phyloP scores from a whole-genome alignment of 2,888 invertebrate species.

The Pachydiplax longipennis region DNA sequence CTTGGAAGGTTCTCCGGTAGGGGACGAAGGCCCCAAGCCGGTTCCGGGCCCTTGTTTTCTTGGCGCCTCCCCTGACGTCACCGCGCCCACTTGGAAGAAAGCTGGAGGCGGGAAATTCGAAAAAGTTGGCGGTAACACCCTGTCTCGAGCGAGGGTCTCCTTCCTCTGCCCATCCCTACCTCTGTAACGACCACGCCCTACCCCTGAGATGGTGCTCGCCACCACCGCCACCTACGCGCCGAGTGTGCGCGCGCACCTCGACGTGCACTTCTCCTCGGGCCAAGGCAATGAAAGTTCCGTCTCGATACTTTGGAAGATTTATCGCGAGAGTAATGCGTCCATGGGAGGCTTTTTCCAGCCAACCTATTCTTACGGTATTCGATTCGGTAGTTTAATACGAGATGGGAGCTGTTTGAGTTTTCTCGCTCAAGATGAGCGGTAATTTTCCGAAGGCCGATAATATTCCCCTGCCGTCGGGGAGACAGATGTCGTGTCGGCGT shows the following conservation, averaged over 20 bases:
- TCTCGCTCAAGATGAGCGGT: too few species aligned
- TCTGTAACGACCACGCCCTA: background rate
- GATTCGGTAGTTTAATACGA: background rate
- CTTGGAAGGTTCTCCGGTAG: background rate
- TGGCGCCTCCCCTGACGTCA: background rate
- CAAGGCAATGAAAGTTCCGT: background rate
- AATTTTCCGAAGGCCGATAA: too few species aligned
- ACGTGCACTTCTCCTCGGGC: background rate
- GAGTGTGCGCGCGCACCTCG: background rate
- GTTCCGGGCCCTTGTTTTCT: background rate
- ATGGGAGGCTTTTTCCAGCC: background rate
- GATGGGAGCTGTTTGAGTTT: background rate
- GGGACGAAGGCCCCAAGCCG: background rate
- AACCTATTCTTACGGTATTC: background rate
- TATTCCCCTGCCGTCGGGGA: too few species aligned
- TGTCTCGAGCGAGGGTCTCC: background rate
- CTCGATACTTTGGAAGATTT: background rate
- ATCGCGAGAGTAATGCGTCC: background rate
- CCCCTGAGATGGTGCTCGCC: background rate
- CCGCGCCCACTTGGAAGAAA: background rate
- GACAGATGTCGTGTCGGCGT: too few species aligned
- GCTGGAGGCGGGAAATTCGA: background rate
- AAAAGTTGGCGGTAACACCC: background rate
- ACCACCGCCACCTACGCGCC: background rate
- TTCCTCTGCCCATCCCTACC: background rate